Evolutionary conservation across 2,113 vertebrate genomes (phyloP), one percentile per base, ranked within the genome.

Genomic region (Macquaria australasica): DNA sequence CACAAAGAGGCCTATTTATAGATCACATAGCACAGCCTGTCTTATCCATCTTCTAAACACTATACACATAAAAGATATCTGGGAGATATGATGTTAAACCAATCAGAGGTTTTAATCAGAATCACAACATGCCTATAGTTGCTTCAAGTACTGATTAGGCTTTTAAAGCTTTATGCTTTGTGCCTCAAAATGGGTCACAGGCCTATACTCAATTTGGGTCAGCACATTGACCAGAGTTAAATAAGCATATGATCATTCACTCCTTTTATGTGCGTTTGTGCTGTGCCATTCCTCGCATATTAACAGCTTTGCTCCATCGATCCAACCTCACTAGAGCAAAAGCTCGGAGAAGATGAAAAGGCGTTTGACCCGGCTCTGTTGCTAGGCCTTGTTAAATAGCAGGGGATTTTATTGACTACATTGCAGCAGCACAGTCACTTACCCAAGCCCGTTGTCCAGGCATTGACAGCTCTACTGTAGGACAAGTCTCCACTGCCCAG

Each of bases 331-430:
- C 82, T 37, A 51, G 85, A 85, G 87, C 83, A 91, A 90, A 87
- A 88, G 87, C 91, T 71, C 1, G 1, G 81, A 84, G 82, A 78
- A 87, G 89, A 93, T 83, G 78, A 89, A 93, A 90, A 87, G 76
- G 62, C 70, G 7, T 88, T 91, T 93, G 91, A 92, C 89, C 86
- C 39, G 23, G 53, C 82, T 92, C 80, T 82, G 86, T 79, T 83
- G 70, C 83, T 59, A 18, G 81, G 86, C 79, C 75, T 92, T 88
- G 91, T 90, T 92, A 94, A 93, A 91, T 89, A 91, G 89, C 90
- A 60, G 91, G 81, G 69, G 85, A 77, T 81, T 88, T 82, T 92
- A 94, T 94, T 90, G 94, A 94, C 93, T 86, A 56, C 77, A 81
- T 50, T 92, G 92, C 91, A 92, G 92, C 94, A 93, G 84, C 28